These are phyloP conservation scores for Caenorhabditis elegans DNA, from an alignment of 1,140 invertebrate genomes.

Conservation along the genomic window WBcel235 BX284604.4:14283501-14284000, in stretches of 20 bases:
- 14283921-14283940: not conserved
- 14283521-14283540: too few species aligned
- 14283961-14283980: not conserved
- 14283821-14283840: constrained; percentile 41
- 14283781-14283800: constrained; percentile 40
- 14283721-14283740: constrained; percentile 53
- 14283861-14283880: not conserved
- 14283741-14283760: constrained; percentile 46
- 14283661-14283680: constrained; percentile 49
- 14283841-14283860: constrained; percentile 50
- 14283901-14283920: not conserved
- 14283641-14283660: constrained; percentile 61
- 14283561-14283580: too few species aligned
- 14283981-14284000: not conserved
- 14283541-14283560: too few species aligned
- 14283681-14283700: constrained; percentile 51
- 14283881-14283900: not conserved
- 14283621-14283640: constrained; percentile 57
- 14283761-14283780: constrained; percentile 48
- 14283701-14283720: constrained; percentile 64
- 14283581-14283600: too few species aligned
- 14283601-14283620: constrained; percentile 40
- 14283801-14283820: constrained; percentile 47
- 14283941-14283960: not conserved
- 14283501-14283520: too few species aligned